Base-by-base conservation (phyloP, 2,888 invertebrate species). In the Phragmatobia fuliginosa region DNA sequence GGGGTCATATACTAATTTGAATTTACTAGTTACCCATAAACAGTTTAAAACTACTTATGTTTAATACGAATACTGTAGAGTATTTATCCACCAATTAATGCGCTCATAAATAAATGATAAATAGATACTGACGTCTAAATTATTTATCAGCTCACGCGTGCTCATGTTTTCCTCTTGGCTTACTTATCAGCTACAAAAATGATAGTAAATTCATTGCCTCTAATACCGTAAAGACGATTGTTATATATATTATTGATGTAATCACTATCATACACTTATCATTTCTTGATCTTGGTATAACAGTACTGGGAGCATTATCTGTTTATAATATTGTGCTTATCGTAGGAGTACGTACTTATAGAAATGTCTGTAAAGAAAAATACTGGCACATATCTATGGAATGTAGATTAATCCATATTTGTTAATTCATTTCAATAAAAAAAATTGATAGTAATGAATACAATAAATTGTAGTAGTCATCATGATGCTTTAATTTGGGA, bases 181-280 rank as follows among this genome's bases (percentile, higher is more conserved):
- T 8, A 31, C 21, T 41, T 11, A 62, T 41, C 28, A 62, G 28
- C 31, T 10, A 62, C 41, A 62, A 62, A 62, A 62, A 38, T 56
- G 38, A 62, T 62, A 62, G 28, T 28, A 18, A 31, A 21, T 62
- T 31, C 28, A 62, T 41, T 18, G 21, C 41, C 31, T 3, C 41
- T 62, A 21, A 31, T 62, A 41, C n/a, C 18, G 38, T 10, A 28
- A 28, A 18, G 2, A 28, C 25, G 18, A 38, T 41, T 18, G 28
- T 41, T 56, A 41, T 41, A 31, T 56, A 41, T 41, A 31, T 62
- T 38, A 62, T 18, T 62, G 28, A 41, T 41, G 28, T 21, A 62
- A 62, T 31, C 28, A 62, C 21, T 62, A 61, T 61, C n/a, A 36
- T 14, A 16, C 1, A 25, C 36, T 61, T 38, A 62, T 41, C 62